Conservation (phyloP, 2,888 invertebrate species). For the Autographa gamma region DNA sequence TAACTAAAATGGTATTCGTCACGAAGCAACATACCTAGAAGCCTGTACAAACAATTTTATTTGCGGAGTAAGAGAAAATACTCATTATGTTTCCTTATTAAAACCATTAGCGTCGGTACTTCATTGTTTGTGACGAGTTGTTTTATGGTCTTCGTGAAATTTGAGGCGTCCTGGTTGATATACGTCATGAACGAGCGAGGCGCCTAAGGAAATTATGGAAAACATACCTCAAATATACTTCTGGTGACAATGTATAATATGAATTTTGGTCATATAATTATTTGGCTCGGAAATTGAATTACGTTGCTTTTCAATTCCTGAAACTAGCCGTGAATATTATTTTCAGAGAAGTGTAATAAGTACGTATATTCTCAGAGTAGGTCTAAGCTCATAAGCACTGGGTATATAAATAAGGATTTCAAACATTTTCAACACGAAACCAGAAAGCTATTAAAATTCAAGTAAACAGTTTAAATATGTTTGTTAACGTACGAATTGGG, state of each 20-base stretch:
- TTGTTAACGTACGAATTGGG: conserved; percentile 21
- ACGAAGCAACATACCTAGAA: neutral
- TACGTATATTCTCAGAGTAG: neutral
- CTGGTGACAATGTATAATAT: neutral
- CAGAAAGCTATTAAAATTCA: conserved; percentile 31
- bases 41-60: neutral
- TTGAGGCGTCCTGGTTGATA: neutral
- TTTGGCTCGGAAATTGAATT: too few relatives aligned
- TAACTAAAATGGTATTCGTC: conserved; percentile 21
- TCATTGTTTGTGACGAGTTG: conserved; percentile 1
- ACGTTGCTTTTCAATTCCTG: too few relatives aligned
- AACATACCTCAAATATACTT: neutral
- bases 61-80: neutral
- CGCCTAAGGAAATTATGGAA: neutral
- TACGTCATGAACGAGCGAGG: neutral
- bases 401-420: neutral
- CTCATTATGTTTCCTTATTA: conserved; percentile 5
- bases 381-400: neutral
- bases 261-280: neutral
- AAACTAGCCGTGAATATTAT: neutral
- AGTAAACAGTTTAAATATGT: conserved; percentile 19
- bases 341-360: neutral
- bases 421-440: conserved; percentile 17
- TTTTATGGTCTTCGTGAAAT: neutral
- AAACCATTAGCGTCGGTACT: neutral